phyloP scores from a whole-genome alignment of 2,797 vertebrate genomes.

The Cirrhinus mrigala region DNA sequence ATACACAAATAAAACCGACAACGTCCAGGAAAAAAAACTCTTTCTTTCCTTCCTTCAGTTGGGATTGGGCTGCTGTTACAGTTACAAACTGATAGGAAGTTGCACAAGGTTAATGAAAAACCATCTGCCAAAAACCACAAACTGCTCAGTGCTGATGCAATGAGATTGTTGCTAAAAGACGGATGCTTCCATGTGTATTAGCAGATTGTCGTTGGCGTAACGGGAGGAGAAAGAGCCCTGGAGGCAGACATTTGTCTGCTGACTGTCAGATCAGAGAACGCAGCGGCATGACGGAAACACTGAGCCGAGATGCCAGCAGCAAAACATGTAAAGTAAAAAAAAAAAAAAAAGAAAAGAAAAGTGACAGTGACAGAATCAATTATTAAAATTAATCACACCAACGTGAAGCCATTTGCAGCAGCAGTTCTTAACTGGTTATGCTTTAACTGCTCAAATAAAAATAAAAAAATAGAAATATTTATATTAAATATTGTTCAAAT shows the following conservation, averaged over 20 bases:
- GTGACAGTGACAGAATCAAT: slow-evolving; percentile 11
- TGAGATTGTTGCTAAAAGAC: slow-evolving; percentile 66
- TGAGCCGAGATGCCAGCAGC: neutral
- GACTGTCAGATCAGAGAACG: slow-evolving; percentile 12
- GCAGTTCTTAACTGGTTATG: neutral
- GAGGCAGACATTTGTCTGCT: slow-evolving; percentile 5
- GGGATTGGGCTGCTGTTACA: slow-evolving; percentile 52
- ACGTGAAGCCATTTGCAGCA: neutral
- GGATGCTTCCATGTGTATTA: slow-evolving; percentile 47
- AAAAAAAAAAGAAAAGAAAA: neutral
- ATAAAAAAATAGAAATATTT: neutral
- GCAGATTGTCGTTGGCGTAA: neutral
- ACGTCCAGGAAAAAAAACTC: neutral
- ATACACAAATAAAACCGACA: neutral
- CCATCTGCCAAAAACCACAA: slow-evolving; percentile 74
- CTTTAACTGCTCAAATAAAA: neutral
- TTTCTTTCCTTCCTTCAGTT: neutral
- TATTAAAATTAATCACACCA: neutral
- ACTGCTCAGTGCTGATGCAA: slow-evolving; percentile 74
- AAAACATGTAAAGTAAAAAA: neutral
- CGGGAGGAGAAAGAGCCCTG: slow-evolving; percentile 7
- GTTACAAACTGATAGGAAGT: slow-evolving; percentile 72
- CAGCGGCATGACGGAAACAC: neutral
- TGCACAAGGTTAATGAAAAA: slow-evolving; percentile 75
- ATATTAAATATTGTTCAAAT: neutral